Evolutionary conservation across 2,888 invertebrate genomes (phyloP), one percentile per base, ranked within the genome.

Genomic region (Zygothrica quintamaculata): DNA sequence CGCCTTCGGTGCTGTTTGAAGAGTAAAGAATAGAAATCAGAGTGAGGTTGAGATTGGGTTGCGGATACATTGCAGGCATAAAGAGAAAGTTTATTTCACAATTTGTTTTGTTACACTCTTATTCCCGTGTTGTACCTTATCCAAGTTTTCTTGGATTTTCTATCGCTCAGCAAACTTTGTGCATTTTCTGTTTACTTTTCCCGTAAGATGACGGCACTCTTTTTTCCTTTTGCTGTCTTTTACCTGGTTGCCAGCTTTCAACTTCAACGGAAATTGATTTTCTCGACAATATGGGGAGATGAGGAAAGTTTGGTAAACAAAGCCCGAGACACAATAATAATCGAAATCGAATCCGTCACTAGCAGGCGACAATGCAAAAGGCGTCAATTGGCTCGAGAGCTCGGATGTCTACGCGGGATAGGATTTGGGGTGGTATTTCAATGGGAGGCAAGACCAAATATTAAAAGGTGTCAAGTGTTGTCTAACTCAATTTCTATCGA

Each of bases 1-100:
- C n/a, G 94, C 94, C 79, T 94, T 93, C 80, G 95, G 92, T 81
- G 95, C 95, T 95, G 92, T 12, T 5, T 9, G 9, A 29, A 2
- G 29, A 5, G 53, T 29, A 22, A 44, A 25, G 29, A 43, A 31
- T 43, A 26, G 26, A 15, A 22, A n/a, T 16, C 39, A 39, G 9
- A 39, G 3, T 13, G 12, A 34, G 34, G 5, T 1, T 13, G 12
- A 33, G 59, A 55, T 60, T 9, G 43, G 37, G 12, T 42, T 34
- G 33, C 61, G 68, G 56, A 77, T 79, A 73, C 77, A 80, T 42
- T 59, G 65, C 56, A 65, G 64, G 53, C 60, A 59, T 48, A 72
- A 60, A 65, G 75, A 43, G 57, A 80, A 84, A 84, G 73, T 80
- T 77, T 80, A 37, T 58, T 57, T 64, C 65, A 44, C 84, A 80